Evolutionary conservation across 2,888 invertebrate genomes (phyloP), one percentile per base, ranked within the genome.

Genomic region (Ecliptopera silaceata): DNA sequence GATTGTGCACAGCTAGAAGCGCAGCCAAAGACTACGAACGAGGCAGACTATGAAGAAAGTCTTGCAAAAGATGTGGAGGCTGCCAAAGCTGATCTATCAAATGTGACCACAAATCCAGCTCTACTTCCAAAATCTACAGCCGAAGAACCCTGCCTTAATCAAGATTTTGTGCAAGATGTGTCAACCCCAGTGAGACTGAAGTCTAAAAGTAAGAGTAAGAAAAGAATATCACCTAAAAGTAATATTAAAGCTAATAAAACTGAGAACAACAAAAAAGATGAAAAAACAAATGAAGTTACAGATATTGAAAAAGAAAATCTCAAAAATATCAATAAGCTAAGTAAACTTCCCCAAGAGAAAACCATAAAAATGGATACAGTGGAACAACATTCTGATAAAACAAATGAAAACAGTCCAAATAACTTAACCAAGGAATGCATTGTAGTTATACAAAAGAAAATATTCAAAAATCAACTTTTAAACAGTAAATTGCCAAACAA

Each of bases 381-480:
- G 3, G 39, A 34, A 15, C n/a, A 36, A 26, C 29, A 29, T n/a
- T n/a, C 18, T 15, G 26, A 38, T 6, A 5, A 8, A 10, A 29
- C 11, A 20, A 48, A 75, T 65, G 64, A 71, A 55, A 80, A 64
- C 59, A 80, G 79, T 62, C 90, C 90, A 3, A 86, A 84, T 66
- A 82, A 88, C 31, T 71, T 91, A 3, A 79, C 78, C n/a, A 88
- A 86, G 68, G 86, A 90, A 75, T 91, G 90, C 61, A 74, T 89
- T 56, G 86, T 89, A 49, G 83, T 90, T 3, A 80, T 91, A 65
- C 88, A 90, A 63, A 88, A 82, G 56, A 86, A 86, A 64, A 73
- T 89, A 61, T 80, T 84, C 42, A 87, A 82, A 56, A 77, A 68
- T 10, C 61, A 65, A 17, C 51, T 69, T 17, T 31, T 46, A 32